A percentile compares a stretch with the other conserved stretches of the same genome.
Evolutionary conservation across 2,113 vertebrate species (phyloP).

Genomic region (Rynchops niger): DNA sequence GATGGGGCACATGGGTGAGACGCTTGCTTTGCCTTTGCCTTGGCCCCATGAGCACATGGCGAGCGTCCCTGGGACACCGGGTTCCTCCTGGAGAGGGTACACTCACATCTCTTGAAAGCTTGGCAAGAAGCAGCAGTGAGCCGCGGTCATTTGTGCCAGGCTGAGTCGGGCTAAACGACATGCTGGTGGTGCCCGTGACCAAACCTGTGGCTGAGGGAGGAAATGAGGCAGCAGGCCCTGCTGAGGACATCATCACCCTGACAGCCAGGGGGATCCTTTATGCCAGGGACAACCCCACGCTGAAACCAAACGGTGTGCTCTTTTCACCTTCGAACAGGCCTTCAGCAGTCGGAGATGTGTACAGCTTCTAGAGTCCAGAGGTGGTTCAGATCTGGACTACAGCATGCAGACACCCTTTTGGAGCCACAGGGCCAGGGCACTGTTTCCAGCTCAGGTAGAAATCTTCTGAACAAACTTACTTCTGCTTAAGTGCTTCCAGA

Average conservation of each 20-base stretch:
- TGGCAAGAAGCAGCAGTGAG: not conserved
- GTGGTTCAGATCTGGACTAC: not conserved
- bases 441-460: not conserved
- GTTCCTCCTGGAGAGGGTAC: not conserved
- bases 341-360: not conserved
- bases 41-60: accelerated
- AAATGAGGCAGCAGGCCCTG: not conserved
- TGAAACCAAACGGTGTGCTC: not conserved
- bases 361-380: not conserved
- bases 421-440: not conserved
- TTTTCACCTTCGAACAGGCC: not conserved
- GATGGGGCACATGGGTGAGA: accelerated
- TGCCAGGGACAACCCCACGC: not conserved
- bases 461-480: not conserved
- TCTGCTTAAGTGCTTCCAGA: not conserved
- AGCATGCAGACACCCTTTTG: not conserved
- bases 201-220: not conserved
- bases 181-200: not conserved
- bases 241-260: not conserved
- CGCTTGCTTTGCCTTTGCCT: not conserved
- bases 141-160: accelerated
- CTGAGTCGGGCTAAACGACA: not conserved
- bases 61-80: accelerated
- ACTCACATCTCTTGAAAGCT: not conserved
- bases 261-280: not conserved